Percentiles rank a stretch among this genome's conserved stretches.
phyloP scores from a whole-genome alignment of 2,888 invertebrate genomes.

The Lobophora halterata region DNA sequence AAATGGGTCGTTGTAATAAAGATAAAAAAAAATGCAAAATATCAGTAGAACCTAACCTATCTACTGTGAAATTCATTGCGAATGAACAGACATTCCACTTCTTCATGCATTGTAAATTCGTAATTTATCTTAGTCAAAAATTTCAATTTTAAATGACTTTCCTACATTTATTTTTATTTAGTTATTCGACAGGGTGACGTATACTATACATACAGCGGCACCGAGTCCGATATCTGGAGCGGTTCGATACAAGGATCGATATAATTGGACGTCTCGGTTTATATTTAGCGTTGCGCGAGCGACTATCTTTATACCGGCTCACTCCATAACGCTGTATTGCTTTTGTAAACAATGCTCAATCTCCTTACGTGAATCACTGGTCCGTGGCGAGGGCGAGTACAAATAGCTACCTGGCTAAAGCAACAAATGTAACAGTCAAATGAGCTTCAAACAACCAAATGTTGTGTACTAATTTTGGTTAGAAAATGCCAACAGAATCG shows the following conservation, averaged over 20 bases:
- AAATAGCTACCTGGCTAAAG: slow-evolving; percentile 11
- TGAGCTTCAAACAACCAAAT: slow-evolving; percentile 10
- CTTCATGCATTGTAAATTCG: slow-evolving; percentile 20
- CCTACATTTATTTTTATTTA: slow-evolving; percentile 23
- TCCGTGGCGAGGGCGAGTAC: slow-evolving; percentile 19
- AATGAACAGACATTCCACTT: slow-evolving; percentile 9
- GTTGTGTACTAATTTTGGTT: not conserved
- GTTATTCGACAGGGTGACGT: too few species aligned
- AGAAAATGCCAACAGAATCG: too few species aligned
- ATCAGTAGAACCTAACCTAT: slow-evolving; percentile 2
- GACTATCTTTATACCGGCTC: slow-evolving; percentile 30
- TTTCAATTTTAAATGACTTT: slow-evolving; percentile 12
- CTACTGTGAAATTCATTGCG: slow-evolving; percentile 14
- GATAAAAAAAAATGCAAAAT: too few species aligned
- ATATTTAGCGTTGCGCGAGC: slow-evolving; percentile 39
- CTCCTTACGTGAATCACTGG: slow-evolving; percentile 32
- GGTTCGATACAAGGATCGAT: slow-evolving; percentile 31
- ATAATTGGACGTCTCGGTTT: slow-evolving; percentile 35
- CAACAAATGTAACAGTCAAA: slow-evolving; percentile 23
- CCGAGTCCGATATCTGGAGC: slow-evolving; percentile 19
- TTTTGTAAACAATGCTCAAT: slow-evolving; percentile 34
- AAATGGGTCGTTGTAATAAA: too few species aligned
- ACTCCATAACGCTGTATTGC: slow-evolving; percentile 23
- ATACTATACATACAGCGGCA: too few species aligned
- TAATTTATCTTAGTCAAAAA: slow-evolving; percentile 15